Conservation (phyloP, 2,888 invertebrate species). For the Agrotis exclamationis region DNA sequence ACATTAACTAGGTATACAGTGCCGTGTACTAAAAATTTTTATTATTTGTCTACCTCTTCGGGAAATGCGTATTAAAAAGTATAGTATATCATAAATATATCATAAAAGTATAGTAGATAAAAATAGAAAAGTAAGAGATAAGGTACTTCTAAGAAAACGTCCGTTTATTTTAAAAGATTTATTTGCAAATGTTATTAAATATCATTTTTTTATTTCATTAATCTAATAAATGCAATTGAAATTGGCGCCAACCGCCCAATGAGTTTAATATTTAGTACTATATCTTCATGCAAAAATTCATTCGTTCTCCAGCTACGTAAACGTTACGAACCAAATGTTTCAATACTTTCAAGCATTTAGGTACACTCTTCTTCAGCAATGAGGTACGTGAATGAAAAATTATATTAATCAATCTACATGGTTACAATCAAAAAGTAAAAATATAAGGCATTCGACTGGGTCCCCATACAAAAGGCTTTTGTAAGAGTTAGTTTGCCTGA, state of each 20-base stretch:
- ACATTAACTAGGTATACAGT: background rate
- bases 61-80: background rate
- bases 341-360: background rate
- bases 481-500: background rate
- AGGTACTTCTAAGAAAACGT: slow-evolving; percentile 3
- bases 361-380: background rate
- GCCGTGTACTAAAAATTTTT: background rate
- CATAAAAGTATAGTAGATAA: too few relatives aligned
- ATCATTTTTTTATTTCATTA: slow-evolving; percentile 8
- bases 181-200: slow-evolving; percentile 33
- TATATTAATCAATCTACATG: slow-evolving; percentile 4
- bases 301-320: background rate
- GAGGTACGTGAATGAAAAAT: background rate
- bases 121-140: too few relatives aligned
- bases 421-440: background rate
- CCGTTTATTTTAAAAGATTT: slow-evolving; percentile 24
- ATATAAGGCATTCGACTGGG: slow-evolving; percentile 17
- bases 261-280: background rate
- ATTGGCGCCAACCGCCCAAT: slow-evolving; percentile 16
- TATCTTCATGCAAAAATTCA: slow-evolving; percentile 9
- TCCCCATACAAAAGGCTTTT: slow-evolving; percentile 6
- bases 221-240: slow-evolving; percentile 33
- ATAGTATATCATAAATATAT: too few relatives aligned
- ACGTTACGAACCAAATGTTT: background rate
- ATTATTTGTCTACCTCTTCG: background rate